Base-by-base conservation (phyloP, 2,113 vertebrate species). In the Notothenia rossii region DNA sequence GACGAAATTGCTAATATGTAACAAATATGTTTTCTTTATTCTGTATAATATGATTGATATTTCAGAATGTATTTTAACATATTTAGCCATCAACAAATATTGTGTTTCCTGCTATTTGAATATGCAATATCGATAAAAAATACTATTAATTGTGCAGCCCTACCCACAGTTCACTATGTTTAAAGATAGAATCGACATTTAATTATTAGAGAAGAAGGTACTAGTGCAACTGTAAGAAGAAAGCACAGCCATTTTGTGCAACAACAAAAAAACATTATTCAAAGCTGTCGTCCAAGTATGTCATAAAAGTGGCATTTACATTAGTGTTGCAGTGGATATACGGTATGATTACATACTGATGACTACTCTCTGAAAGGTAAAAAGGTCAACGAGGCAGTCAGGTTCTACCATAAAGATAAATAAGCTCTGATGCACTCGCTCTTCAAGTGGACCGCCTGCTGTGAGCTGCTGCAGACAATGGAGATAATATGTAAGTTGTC, bases 301-400 rank as follows among this genome's bases (percentile, higher is more conserved):
- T 64, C 7, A 33, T 70, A 43, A 70, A 33, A 36, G 67, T 50
- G 25, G 81, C 66, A 80, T 80, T 78, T 79, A 76, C 63, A 82
- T 69, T 14, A 22, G 69, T 43, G 70, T 77, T 81, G 70, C 40
- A 54, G 13, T 36, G 45, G 80, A 82, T 78, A 54, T 70, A 61
- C 53, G 33, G 48, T 8, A 20, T 82, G 87, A 92, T 90, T 72
- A 73, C 77, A 69, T 11, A 0, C 45, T 6, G 62, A 79, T 77
- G 77, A 87, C 72, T 75, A 74, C 55, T 40, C 18, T 63, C 8
- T 10, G 55, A 85, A 53, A 68, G 40, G 45, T 25, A 51, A 81
- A 86, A 90, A 91, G 88, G 88, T 93, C 90, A 91, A 77, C 51
- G 2, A 9, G 0, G 60, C 91, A 80, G 56, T 85, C 53, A 74